phyloP scores from a whole-genome alignment of 2,113 vertebrate genomes.

The Isurus oxyrinchus region DNA sequence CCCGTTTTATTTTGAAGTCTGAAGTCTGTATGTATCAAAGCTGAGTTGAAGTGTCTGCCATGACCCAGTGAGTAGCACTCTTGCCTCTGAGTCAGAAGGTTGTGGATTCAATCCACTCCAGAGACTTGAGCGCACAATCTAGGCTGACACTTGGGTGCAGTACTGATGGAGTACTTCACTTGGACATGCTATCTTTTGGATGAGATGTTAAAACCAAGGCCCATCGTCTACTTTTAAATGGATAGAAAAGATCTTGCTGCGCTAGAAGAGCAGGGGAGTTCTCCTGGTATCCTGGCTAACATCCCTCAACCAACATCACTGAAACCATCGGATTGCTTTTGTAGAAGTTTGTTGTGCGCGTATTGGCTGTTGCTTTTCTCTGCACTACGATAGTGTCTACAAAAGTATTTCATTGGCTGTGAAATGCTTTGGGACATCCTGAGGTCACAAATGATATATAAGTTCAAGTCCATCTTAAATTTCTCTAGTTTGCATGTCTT shows the following conservation, averaged over 20 bases:
- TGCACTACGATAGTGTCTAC: not conserved
- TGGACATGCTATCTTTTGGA: not conserved
- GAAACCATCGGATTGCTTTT: not conserved
- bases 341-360: constrained; percentile 11
- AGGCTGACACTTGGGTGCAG: not conserved
- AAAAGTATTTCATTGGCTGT: not conserved
- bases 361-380: not conserved
- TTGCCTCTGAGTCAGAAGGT: not conserved
- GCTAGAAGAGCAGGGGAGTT: not conserved
- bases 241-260: not conserved
- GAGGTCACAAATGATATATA: not conserved
- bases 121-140: not conserved
- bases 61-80: not conserved
- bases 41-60: not conserved
- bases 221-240: not conserved
- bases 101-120: not conserved
- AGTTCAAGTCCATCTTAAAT: not conserved
- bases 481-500: not conserved
- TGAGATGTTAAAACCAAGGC: not conserved
- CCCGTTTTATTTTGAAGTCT: not conserved
- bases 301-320: not conserved
- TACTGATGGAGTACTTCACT: not conserved
- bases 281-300: not conserved
- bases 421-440: not conserved
- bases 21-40: not conserved